Evolutionary conservation across 92 coral and sea anemone species (phyloP).

Genomic region (Zoanthus solanderi): DNA sequence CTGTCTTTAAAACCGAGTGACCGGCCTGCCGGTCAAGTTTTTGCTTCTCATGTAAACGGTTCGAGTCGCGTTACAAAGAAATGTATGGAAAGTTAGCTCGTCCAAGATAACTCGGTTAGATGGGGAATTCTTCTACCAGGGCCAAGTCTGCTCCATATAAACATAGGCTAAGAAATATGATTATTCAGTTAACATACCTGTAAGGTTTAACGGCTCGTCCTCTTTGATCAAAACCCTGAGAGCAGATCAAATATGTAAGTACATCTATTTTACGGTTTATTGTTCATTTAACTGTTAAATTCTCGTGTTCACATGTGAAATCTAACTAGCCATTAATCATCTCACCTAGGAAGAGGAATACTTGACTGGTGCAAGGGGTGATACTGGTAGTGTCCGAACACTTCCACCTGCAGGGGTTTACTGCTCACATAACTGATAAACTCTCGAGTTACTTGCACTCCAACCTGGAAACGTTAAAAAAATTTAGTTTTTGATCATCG

Average conservation of each 20-base stretch:
- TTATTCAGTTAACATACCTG: slow-evolving; percentile 7
- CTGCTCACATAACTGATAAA: slow-evolving; percentile 87
- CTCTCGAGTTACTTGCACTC: slow-evolving; percentile 26
- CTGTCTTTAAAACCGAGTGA: too few relatives aligned
- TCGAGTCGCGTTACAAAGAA: too few relatives aligned
- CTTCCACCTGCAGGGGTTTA: slow-evolving; percentile 93
- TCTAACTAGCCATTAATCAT: neutral
- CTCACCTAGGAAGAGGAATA: slow-evolving; percentile 64
- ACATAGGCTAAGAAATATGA: neutral
- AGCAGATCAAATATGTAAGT: neutral
- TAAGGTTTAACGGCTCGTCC: slow-evolving; percentile 5
- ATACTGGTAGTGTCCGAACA: slow-evolving; percentile 93
- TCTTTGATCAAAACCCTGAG: slow-evolving; percentile 27
- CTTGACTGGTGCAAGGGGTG: slow-evolving; percentile 80
- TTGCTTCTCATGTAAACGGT: too few relatives aligned
- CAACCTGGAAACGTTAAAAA: neutral
- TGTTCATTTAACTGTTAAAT: too few relatives aligned
- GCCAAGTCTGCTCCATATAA: neutral
- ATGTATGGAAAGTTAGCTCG: too few relatives aligned
- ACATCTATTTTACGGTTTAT: too few relatives aligned
- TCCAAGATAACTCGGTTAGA: too few relatives aligned
- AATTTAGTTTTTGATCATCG: neutral
- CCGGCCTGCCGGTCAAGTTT: too few relatives aligned
- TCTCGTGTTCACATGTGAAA: too few relatives aligned
- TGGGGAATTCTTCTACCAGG: too few relatives aligned